These are phyloP conservation scores for Drosophila koepferae DNA, from an alignment of 2,888 invertebrate genomes.

Conservation along the genomic window DNA sequence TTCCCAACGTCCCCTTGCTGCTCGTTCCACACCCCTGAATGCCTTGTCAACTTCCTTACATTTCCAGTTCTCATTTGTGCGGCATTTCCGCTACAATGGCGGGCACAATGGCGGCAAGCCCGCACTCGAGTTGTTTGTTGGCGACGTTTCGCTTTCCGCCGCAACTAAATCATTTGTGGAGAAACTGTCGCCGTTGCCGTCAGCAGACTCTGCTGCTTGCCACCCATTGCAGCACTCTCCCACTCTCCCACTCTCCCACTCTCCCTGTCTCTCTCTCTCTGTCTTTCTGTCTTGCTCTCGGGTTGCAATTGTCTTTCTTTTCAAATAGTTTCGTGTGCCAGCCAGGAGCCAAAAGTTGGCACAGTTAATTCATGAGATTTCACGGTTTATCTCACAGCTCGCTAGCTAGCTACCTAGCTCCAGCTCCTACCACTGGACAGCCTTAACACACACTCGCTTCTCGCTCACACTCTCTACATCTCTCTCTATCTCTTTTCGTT, in stretches of 20 bases:
- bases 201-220: conserved; percentile 2
- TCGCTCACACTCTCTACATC: neutral
- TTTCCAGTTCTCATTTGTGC: conserved; percentile 78
- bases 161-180: conserved; percentile 74
- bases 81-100: conserved; percentile 78
- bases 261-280: neutral
- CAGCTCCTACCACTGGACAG: conserved; percentile 16
- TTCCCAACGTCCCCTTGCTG: neutral
- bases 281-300: neutral
- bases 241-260: neutral
- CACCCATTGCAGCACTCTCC: no score
- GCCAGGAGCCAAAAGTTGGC: conserved; percentile 67
- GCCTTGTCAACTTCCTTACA: conserved; percentile 78
- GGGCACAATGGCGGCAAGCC: conserved; percentile 62
- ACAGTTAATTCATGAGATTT: conserved; percentile 77
- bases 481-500: neutral
- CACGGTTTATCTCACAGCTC: conserved; percentile 73
- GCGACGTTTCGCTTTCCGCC: conserved; percentile 78
- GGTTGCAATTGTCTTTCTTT: conserved; percentile 78
- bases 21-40: neutral
- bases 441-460: neutral
- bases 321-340: conserved; percentile 69
- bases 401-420: conserved; percentile 7
- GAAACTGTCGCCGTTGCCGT: conserved; percentile 34
- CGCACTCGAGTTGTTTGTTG: conserved; percentile 74